Evolutionary conservation across 2,797 vertebrate species (phyloP).

Genomic region (Taeniopygia guttata): DNA sequence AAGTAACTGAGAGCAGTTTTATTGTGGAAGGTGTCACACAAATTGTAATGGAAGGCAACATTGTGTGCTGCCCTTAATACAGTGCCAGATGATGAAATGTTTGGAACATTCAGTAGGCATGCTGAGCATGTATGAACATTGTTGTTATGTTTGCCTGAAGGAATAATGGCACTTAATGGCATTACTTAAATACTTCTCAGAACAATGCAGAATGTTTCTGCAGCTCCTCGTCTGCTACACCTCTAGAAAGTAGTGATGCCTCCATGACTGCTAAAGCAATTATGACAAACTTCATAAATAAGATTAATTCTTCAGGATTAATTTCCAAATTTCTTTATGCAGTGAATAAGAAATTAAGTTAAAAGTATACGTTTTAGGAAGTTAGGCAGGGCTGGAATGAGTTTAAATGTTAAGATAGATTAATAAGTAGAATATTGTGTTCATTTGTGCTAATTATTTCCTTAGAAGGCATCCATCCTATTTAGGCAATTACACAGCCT

Average conservation of each 20-base stretch:
- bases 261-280: neutral
- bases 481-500: conserved; percentile 46
- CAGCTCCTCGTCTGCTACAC: neutral
- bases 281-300: neutral
- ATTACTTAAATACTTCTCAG: neutral
- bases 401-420: conserved; percentile 48
- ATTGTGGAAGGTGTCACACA: neutral
- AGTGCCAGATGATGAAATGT: neutral
- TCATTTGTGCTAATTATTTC: conserved; percentile 50
- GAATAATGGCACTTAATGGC: neutral
- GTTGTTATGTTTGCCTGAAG: neutral
- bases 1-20: neutral
- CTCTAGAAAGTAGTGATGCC: neutral
- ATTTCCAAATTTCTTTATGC: neutral
- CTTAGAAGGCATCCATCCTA: conserved; percentile 26
- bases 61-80: neutral
- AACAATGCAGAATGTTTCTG: neutral
- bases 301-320: neutral
- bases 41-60: neutral
- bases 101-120: neutral
- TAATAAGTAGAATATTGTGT: conserved; percentile 42
- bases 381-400: conserved; percentile 27
- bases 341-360: conserved; percentile 32
- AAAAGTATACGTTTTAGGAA: conserved; percentile 30
- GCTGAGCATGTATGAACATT: neutral